Evolutionary conservation across 2,113 vertebrate genomes (phyloP).

Genomic region (Sceloporus undulatus): DNA sequence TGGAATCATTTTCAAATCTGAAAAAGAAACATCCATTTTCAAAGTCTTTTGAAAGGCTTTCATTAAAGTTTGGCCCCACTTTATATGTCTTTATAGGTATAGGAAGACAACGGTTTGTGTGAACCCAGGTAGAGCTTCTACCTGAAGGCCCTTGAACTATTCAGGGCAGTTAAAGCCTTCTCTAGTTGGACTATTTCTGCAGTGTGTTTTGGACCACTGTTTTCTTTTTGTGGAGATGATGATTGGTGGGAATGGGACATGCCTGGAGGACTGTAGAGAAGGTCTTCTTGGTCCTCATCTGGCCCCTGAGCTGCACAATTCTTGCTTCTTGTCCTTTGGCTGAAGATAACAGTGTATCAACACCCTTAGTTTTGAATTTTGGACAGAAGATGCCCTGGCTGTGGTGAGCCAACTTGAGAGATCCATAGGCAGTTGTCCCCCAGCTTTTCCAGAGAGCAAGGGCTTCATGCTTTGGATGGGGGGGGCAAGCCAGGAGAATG

Average conservation of each 20-base stretch:
- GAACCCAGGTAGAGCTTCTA: not conserved
- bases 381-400: too few species aligned
- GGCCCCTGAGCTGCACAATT: not conserved
- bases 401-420: not conserved
- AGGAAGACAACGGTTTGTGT: not conserved
- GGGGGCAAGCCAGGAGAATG: too few species aligned
- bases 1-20: slow-evolving; percentile 52
- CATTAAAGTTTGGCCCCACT: slow-evolving; percentile 4
- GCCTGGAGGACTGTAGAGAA: too few species aligned
- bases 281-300: too few species aligned
- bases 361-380: not conserved
- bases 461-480: too few species aligned
- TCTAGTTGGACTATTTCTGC: too few species aligned
- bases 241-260: too few species aligned
- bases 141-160: slow-evolving; percentile 19
- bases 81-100: not conserved
- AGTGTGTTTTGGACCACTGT: not conserved
- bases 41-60: slow-evolving; percentile 11
- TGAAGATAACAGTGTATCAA: not conserved
- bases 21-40: slow-evolving; percentile 44
- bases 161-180: too few species aligned
- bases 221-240: slow-evolving; percentile 3
- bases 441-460: not conserved
- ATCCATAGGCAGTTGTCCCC: not conserved
- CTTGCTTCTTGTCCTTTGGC: not conserved